These are phyloP conservation scores for Varanus salvator DNA, from an alignment of 2,113 vertebrate genomes.

Conservation along the genomic window DNA sequence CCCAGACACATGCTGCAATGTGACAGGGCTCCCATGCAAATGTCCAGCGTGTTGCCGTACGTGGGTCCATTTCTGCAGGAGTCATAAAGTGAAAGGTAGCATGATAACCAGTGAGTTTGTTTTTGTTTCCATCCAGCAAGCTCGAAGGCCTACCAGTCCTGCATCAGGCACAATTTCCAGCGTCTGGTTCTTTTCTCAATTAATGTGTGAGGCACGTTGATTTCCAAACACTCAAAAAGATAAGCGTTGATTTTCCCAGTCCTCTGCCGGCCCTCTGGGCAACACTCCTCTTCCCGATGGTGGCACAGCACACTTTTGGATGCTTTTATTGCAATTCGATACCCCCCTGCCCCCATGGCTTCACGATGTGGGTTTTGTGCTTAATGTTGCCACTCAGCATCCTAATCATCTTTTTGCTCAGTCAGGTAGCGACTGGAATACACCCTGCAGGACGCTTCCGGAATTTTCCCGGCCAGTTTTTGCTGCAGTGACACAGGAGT, in stretches of 20 bases:
- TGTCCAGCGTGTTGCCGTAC: not conserved
- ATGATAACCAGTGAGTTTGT: conserved; percentile 18
- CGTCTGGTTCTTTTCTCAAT: not conserved
- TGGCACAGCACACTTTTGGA: not conserved
- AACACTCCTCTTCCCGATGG: not conserved
- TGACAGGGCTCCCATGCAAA: conserved; percentile 34
- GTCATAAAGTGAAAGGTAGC: conserved; percentile 41
- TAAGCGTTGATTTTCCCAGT: not conserved
- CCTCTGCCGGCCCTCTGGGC: not conserved
- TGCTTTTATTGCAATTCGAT: too few species aligned
- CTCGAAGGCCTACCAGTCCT: conserved; percentile 23
- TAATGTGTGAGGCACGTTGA: not conserved
- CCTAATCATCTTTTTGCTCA: not conserved
- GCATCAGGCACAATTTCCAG: not conserved
- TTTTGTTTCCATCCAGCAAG: conserved; percentile 47
- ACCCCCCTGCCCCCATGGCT: not conserved
- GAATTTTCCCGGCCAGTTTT: not conserved
- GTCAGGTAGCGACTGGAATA: not conserved
- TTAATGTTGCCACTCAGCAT: not conserved
- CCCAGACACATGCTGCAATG: conserved; percentile 31
- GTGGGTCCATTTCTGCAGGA: conserved; percentile 48
- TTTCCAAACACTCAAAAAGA: not conserved
- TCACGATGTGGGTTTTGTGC: not conserved
- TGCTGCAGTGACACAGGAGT: not conserved
- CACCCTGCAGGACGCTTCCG: not conserved